Conservation (phyloP, 2,888 invertebrate species). For the Caenorhabditis becei region DNA sequence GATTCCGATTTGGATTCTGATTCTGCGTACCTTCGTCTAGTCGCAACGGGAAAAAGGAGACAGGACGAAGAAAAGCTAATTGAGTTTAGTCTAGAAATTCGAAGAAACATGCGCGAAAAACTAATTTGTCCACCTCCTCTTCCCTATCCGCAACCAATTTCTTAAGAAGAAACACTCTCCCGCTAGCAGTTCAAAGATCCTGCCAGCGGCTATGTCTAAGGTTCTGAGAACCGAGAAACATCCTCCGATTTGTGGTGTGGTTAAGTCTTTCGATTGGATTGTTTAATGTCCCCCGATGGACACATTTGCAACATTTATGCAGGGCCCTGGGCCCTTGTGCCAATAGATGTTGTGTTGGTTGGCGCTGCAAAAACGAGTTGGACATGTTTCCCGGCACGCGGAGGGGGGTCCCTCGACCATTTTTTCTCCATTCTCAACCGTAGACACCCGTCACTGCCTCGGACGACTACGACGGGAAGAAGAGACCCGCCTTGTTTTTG, state of each 20-base stretch:
- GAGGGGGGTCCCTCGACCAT: conserved; percentile 27
- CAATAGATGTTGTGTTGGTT: neutral
- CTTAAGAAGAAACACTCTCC: conserved; percentile 1
- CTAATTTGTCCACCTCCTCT: neutral
- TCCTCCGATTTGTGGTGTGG: neutral
- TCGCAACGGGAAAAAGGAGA: neutral
- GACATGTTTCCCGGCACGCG: conserved; percentile 21
- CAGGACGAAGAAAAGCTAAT: conserved; percentile 13
- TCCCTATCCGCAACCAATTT: neutral
- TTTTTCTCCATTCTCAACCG: conserved; percentile 2
- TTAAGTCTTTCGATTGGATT: neutral
- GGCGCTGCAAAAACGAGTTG: conserved; percentile 25
- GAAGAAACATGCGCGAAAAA: conserved; percentile 26
- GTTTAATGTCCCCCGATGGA: conserved; percentile 3
- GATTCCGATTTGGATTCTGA: too few species aligned
- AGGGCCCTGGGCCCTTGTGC: neutral
- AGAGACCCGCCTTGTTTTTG: conserved; percentile 55
- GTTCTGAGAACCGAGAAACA: conserved; percentile 2
- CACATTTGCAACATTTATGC: conserved; percentile 15
- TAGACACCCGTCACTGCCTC: conserved; percentile 28
- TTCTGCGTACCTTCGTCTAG: conserved; percentile 1
- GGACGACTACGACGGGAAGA: conserved; percentile 37
- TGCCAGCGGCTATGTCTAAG: neutral
- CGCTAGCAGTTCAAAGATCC: conserved; percentile 31
- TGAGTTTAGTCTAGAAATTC: conserved; percentile 30